These are phyloP conservation scores for Phoenicopterus ruber DNA, from an alignment of 2,113 vertebrate genomes.

Conservation along the genomic window DNA sequence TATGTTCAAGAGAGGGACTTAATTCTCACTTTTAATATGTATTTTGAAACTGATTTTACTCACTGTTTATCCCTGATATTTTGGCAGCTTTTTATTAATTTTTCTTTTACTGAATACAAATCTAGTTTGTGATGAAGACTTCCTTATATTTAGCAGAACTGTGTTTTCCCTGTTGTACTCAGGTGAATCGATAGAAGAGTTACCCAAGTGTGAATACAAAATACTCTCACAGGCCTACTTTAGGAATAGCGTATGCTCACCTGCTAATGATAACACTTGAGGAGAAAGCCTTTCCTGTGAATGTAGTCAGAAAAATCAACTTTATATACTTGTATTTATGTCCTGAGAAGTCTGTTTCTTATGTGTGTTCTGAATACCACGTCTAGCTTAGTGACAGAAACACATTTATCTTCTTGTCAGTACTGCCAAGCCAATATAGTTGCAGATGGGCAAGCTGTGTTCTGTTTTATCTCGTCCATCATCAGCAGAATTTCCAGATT, in stretches of 20 bases:
- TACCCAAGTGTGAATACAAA: not conserved
- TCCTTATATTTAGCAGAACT: not conserved
- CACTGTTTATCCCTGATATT: not conserved
- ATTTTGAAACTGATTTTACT: not conserved
- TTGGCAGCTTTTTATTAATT: not conserved
- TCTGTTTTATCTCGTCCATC: not conserved
- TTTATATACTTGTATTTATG: not conserved
- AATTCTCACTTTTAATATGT: not conserved
- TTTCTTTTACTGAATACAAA: not conserved
- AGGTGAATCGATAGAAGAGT: not conserved
- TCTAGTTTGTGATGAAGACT: not conserved
- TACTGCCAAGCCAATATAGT: not conserved
- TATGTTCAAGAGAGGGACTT: not conserved
- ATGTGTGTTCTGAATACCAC: not conserved
- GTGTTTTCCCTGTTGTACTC: not conserved
- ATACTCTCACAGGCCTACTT: not conserved
- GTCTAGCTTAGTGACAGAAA: constrained; percentile 6
- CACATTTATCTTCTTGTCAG: constrained; percentile 4
- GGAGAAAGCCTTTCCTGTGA: not conserved
- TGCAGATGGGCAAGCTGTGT: not conserved
- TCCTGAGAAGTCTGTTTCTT: not conserved
- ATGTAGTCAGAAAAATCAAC: not conserved
- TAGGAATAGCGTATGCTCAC: not conserved
- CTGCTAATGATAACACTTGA: not conserved
- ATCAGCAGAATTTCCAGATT: constrained; percentile 27